These are phyloP conservation scores for Artibeus lituratus DNA, from an alignment of 2,797 vertebrate species.

Conservation along the genomic window DNA sequence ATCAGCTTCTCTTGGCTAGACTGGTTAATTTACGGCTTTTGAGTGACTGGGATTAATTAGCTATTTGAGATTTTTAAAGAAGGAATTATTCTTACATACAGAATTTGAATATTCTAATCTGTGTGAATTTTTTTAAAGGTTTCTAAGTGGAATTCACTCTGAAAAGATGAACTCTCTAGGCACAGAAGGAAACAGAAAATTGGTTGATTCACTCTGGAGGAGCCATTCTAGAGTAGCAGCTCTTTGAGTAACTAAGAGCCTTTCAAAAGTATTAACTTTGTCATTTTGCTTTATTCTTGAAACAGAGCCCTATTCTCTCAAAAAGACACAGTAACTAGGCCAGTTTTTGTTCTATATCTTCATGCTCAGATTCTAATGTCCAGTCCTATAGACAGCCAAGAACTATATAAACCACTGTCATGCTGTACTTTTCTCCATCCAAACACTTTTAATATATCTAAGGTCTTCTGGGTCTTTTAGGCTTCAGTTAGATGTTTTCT, in stretches of 20 bases:
- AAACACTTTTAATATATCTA: not conserved
- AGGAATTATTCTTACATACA: not conserved
- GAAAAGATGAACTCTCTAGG: not conserved
- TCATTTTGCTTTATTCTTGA: slow-evolving; percentile 28
- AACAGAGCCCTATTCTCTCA: not conserved
- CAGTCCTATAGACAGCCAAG: not conserved
- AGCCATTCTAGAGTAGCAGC: not conserved
- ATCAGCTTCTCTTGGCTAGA: not conserved
- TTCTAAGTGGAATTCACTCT: not conserved
- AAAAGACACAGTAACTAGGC: not conserved
- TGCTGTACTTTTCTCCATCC: not conserved
- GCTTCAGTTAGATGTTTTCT: not conserved
- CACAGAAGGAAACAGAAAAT: not conserved
- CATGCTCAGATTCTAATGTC: not conserved
- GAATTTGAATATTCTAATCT: not conserved
- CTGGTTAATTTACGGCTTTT: not conserved
- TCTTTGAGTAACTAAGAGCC: not conserved
- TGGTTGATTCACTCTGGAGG: not conserved
- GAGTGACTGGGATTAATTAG: not conserved
- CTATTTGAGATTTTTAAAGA: not conserved
- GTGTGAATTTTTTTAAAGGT: not conserved
- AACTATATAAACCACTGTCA: not conserved
- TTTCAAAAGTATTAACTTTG: slow-evolving; percentile 10
- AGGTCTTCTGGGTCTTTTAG: not conserved
- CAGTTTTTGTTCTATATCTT: not conserved